Evolutionary conservation across 2,888 invertebrate species (phyloP).

Genomic region (Pandemis heparana): DNA sequence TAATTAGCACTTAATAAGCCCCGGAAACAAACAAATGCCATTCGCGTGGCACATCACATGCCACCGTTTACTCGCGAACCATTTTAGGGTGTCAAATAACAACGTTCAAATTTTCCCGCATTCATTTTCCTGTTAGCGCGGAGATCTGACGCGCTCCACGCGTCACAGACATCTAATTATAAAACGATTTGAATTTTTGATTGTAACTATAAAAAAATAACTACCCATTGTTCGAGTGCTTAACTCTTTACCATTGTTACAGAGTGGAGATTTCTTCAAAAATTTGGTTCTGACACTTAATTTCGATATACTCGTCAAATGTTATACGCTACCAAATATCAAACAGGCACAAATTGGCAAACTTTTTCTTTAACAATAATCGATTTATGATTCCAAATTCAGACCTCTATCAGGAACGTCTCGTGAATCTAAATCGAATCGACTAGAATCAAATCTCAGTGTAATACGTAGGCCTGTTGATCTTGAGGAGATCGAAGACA

Average conservation of each 20-base stretch:
- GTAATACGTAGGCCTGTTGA: constrained; percentile 93
- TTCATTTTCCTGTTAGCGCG: not conserved
- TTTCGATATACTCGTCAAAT: not conserved
- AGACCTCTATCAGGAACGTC: constrained; percentile 11
- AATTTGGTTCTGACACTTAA: not conserved
- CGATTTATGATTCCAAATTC: not conserved
- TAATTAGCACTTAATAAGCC: not conserved
- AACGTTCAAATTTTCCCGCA: not conserved
- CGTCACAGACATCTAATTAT: constrained; percentile 1
- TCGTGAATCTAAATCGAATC: constrained; percentile 11
- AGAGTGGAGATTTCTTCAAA: constrained; percentile 1
- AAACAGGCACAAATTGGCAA: constrained; percentile 1
- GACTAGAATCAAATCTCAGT: constrained; percentile 89
- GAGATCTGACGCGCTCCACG: not conserved
- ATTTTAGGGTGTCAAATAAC: constrained; percentile 1
- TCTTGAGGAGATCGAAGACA: constrained; percentile 90
- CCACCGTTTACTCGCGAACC: not conserved
- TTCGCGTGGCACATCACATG: constrained; percentile 1
- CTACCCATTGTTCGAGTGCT: not conserved
- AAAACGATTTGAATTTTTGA: constrained; percentile 9
- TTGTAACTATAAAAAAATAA: constrained; percentile 1
- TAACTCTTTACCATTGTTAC: not conserved
- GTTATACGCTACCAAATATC: not conserved
- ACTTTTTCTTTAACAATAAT: not conserved
- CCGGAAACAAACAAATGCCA: not conserved